Conservation (phyloP, 2,888 invertebrate species). For the Endotricha flammealis region DNA sequence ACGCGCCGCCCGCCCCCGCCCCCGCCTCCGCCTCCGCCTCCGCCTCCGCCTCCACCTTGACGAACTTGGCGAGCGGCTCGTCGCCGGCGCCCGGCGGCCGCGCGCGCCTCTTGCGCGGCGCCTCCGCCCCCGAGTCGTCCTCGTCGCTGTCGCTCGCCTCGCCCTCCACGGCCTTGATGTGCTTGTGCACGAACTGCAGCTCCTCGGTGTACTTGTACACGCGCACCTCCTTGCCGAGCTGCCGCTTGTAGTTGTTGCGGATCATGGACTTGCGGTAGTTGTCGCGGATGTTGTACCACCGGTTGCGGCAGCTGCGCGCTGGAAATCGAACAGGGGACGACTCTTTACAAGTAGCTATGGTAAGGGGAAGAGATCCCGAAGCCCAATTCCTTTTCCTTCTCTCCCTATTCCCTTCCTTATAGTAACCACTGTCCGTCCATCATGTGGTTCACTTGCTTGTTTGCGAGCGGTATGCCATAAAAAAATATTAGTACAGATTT, state of each 20-base stretch:
- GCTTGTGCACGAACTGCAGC: neutral
- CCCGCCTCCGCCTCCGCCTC: neutral
- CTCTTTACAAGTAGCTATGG: neutral
- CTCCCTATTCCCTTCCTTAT: too few relatives aligned
- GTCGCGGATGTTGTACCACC: conserved; percentile 11
- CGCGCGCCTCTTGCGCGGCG: neutral
- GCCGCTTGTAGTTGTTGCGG: neutral
- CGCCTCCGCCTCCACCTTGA: neutral
- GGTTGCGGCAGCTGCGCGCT: conserved; percentile 4
- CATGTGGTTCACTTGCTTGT: too few relatives aligned
- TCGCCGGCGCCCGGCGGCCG: too few relatives aligned
- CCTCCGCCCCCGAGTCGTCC: neutral
- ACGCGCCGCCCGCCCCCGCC: neutral
- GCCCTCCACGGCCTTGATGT: neutral
- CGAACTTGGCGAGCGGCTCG: neutral
- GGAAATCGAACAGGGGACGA: neutral
- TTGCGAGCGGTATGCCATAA: too few relatives aligned
- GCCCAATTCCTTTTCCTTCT: too few relatives aligned
- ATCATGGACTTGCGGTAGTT: conserved; percentile 7
- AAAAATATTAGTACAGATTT: too few relatives aligned
- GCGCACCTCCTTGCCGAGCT: neutral
- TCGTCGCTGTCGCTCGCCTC: neutral
- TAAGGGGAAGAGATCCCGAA: too few relatives aligned
- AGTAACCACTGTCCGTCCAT: too few relatives aligned
- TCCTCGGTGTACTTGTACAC: conserved; percentile 5